These are phyloP conservation scores for Rapana venosa DNA, from an alignment of 2,888 invertebrate species.

Conservation along the genomic window DNA sequence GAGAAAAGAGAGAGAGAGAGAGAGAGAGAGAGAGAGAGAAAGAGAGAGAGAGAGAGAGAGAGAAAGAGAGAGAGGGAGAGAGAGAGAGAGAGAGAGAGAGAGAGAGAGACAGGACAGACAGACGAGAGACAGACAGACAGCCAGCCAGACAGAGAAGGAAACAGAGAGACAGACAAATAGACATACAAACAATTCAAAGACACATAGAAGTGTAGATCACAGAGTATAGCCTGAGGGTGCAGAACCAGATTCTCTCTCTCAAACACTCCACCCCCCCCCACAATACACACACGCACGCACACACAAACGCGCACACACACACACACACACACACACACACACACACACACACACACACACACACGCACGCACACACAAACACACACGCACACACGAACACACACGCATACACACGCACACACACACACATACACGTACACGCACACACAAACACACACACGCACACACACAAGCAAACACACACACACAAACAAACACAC, in stretches of 20 bases:
- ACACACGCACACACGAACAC: background rate
- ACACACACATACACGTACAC: background rate
- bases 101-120: background rate
- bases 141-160: constrained; percentile 34
- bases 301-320: background rate
- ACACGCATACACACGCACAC: background rate
- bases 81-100: background rate
- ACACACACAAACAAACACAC: background rate
- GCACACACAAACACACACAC: background rate
- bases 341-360: background rate
- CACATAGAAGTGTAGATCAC: too few species aligned
- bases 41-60: constrained; percentile 36
- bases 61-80: constrained; percentile 34
- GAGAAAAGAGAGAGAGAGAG: background rate
- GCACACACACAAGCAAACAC: background rate
- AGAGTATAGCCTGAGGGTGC: too few species aligned
- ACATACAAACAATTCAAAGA: background rate
- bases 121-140: background rate
- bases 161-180: constrained; percentile 30
- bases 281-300: background rate
- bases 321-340: background rate
- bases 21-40: background rate
- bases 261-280: background rate
- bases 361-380: background rate
- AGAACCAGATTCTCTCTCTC: too few species aligned